Evolutionary conservation across 1,140 invertebrate species (phyloP).

Genomic region (Plectrocnemia conspersa): DNA sequence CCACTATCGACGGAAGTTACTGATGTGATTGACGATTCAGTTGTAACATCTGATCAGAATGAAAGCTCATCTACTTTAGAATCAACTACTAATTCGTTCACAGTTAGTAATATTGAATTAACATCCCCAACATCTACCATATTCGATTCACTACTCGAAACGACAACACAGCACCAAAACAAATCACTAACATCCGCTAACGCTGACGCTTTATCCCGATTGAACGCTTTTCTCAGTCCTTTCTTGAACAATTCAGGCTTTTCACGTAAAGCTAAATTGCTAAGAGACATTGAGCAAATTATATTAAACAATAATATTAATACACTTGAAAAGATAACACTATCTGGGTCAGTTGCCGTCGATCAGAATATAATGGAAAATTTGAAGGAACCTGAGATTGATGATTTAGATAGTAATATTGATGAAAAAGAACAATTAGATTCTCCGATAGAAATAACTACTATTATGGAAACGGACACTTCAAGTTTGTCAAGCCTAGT

Average conservation of each 20-base stretch:
- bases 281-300: constrained; percentile 50
- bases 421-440: too few relatives aligned
- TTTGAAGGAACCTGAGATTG: too few relatives aligned
- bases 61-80: not conserved
- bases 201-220: constrained; percentile 12
- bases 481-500: too few relatives aligned
- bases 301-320: constrained; percentile 45
- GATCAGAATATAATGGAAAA: too few relatives aligned
- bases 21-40: not conserved
- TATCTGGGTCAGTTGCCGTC: constrained; percentile 7
- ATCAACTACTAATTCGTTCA: constrained; percentile 10
- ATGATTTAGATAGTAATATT: too few relatives aligned
- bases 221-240: constrained; percentile 11
- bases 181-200: constrained; percentile 26
- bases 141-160: not conserved
- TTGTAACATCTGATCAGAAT: not conserved
- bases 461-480: too few relatives aligned
- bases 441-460: too few relatives aligned
- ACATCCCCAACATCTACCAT: constrained; percentile 1
- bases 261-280: constrained; percentile 48
- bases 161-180: not conserved
- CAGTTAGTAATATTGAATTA: constrained; percentile 1
- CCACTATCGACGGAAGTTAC: not conserved
- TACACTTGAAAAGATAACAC: constrained; percentile 22
- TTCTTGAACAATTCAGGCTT: too few relatives aligned